Evolutionary conservation across 2,113 vertebrate genomes (phyloP), one percentile per base, ranked within the genome.

Genomic region (Anhinga rufa): DNA sequence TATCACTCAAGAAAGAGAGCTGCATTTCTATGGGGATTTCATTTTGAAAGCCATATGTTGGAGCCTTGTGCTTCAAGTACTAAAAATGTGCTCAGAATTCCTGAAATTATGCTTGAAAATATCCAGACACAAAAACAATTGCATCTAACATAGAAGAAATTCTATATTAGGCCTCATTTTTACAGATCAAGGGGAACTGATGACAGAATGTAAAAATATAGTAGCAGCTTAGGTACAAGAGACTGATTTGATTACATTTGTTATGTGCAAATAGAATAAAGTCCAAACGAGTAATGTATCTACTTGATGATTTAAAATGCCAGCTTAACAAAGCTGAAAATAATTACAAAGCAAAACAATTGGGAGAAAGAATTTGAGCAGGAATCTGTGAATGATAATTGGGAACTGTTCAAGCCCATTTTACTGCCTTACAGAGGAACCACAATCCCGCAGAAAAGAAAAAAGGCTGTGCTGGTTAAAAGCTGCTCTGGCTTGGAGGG

Each of bases 241-340:
- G 96, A 60, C 88, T 94, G 92, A 96, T 96, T 97, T 96, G 95
- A 97, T 97, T 96, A 97, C 95, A 94, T 93, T 96, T 95, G 96
- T 96, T 96, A 97, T 93, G 96, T 97, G 96, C 95, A 97, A 97
- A 97, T 88, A 96, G 96, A 96, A 96, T 94, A 94, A 96, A 96
- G 92, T 90, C 96, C 95, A 94, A 94, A 81, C 21, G 71, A 96
- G 96, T 96, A 93, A 96, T 90, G 72, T 78, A 96, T 96, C 95
- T 96, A 94, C 93, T 96, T 93, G 95, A 92, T 96, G 93, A 96
- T 92, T 96, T 95, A 77, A 92, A 96, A 92, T 80, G 93, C 95
- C 93, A 96, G 93, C 80, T 96, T 96, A 95, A 94, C 93, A 96
- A 96, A 97, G 95, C 90, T 96, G 95, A 97, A 96, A 97, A 96